Percentiles rank a stretch among this genome's conserved stretches.
These are phyloP conservation scores for Campaea margaritaria DNA, from an alignment of 2,888 invertebrate genomes.

Conservation along the genomic window DNA sequence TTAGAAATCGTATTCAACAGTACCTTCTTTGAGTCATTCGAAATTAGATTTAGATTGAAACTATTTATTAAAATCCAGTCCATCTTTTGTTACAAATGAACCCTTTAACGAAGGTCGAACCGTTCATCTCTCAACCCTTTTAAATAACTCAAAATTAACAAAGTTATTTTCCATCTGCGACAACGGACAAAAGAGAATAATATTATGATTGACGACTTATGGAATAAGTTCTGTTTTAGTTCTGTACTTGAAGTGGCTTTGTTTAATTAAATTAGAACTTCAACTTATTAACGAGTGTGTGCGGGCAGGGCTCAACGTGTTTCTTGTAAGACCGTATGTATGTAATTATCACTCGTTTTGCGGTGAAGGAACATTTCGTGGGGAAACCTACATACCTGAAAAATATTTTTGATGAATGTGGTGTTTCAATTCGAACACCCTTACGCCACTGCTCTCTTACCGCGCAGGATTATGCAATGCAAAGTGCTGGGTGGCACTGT, in stretches of 20 bases:
- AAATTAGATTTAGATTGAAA: background rate
- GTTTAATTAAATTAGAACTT: background rate
- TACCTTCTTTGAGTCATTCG: no score
- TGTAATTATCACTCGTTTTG: no score
- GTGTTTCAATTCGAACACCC: no score
- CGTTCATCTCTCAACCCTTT: slow-evolving; percentile 20
- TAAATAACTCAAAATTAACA: slow-evolving; percentile 33
- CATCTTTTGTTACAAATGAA: slow-evolving; percentile 7
- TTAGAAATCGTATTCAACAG: no score
- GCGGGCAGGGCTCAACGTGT: no score
- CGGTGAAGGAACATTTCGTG: no score
- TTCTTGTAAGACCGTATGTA: no score
- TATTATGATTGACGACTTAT: slow-evolving; percentile 42
- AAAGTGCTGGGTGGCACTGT: no score
- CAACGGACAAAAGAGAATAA: slow-evolving; percentile 40
- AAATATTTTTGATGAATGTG: no score
- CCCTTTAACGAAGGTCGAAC: slow-evolving; percentile 8
- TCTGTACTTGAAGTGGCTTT: background rate
- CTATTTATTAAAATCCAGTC: slow-evolving; percentile 2
- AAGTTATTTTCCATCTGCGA: slow-evolving; percentile 37
- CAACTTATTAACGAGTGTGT: background rate
- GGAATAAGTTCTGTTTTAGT: slow-evolving; percentile 32
- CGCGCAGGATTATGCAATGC: no score
- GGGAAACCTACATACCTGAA: no score
- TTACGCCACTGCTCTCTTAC: no score